A percentile compares a stretch with the other conserved stretches of the same genome.
phyloP scores from a whole-genome alignment of 2,888 invertebrate genomes.

The Noctuana brunneofusca region DNA sequence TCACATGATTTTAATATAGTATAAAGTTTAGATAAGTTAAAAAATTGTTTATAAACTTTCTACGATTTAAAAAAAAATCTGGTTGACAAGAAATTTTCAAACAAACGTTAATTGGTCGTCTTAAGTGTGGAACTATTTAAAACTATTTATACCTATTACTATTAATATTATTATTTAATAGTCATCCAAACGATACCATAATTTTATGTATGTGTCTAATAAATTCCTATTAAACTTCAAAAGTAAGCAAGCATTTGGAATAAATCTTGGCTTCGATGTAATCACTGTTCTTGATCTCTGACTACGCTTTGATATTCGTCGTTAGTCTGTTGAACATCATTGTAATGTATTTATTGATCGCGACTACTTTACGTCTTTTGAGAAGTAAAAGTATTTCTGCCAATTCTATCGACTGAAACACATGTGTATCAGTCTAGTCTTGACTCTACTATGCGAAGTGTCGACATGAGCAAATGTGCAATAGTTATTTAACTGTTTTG shows the following conservation, averaged over 20 bases:
- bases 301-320: background rate
- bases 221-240: background rate
- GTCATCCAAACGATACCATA: background rate
- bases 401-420: background rate
- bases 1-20: no score
- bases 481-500: no score
- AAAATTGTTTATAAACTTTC: no score
- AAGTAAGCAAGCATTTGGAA: background rate
- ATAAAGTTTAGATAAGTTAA: no score
- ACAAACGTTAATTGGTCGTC: no score
- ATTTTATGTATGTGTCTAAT: background rate
- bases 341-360: background rate
- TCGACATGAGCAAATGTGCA: background rate
- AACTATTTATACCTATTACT: no score
- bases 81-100: no score
- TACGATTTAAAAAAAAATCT: no score
- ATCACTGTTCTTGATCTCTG: constrained; percentile 2
- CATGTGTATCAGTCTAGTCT: background rate
- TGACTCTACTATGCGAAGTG: background rate
- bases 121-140: no score
- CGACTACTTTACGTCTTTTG: background rate
- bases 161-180: background rate
- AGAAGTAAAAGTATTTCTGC: background rate
- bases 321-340: background rate
- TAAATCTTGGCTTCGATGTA: background rate